These are phyloP conservation scores for Physella acuta DNA, from an alignment of 1,140 invertebrate species.

Conservation along the genomic window DNA sequence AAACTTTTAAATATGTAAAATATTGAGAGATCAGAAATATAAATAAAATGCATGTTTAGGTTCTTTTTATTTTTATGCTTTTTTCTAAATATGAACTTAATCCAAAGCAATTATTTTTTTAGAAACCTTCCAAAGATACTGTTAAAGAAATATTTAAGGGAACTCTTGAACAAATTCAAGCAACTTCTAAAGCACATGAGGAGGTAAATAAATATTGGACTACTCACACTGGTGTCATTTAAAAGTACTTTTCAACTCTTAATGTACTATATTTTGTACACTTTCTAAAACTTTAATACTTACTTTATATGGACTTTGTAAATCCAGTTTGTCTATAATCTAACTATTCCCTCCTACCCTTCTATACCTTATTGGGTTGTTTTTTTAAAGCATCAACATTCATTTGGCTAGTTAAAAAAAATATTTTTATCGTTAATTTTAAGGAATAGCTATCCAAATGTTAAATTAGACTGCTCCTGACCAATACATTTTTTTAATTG, in stretches of 20 bases:
- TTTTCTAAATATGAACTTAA: neutral
- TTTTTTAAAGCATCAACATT: too few relatives aligned
- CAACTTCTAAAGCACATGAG: neutral
- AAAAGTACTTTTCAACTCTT: neutral
- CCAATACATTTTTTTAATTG: neutral
- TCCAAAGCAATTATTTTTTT: neutral
- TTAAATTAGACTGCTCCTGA: neutral
- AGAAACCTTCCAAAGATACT: neutral
- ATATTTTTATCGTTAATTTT: too few relatives aligned
- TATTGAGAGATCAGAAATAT: too few relatives aligned
- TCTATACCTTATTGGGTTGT: neutral
- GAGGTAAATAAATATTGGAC: neutral
- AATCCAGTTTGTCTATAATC: neutral
- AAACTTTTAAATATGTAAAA: neutral
- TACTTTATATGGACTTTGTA: too few relatives aligned
- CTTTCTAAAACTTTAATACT: too few relatives aligned
- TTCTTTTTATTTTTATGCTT: neutral
- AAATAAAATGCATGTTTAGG: too few relatives aligned
- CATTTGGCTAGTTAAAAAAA: too few relatives aligned
- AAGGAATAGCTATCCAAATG: neutral
- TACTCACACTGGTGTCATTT: neutral
- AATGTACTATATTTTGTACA: neutral
- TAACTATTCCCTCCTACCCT: neutral
- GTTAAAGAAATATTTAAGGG: conserved; percentile 9
- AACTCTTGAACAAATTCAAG: neutral